Percentiles rank a stretch among this genome's conserved stretches.
Evolutionary conservation across 92 coral and sea anemone genomes (phyloP).

Genomic region (Nematostella vectensis): DNA sequence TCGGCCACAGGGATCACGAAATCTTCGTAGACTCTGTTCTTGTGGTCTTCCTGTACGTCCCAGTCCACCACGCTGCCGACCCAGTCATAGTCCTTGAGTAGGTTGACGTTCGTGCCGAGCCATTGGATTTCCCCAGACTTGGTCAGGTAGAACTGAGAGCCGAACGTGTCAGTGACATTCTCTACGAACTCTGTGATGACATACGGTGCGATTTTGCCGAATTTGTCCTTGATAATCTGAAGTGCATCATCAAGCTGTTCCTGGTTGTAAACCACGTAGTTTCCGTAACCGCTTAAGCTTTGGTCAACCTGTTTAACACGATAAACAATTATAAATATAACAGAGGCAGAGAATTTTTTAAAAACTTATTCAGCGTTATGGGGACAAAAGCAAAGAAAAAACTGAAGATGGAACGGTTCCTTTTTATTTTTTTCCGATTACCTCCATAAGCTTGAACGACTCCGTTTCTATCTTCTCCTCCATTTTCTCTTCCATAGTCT

Average conservation of each 20-base stretch:
- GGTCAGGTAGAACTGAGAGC: slow-evolving; percentile 57
- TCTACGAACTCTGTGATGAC: slow-evolving; percentile 39
- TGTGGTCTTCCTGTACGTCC: slow-evolving; percentile 49
- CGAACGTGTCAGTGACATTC: slow-evolving; percentile 43
- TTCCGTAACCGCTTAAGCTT: slow-evolving; percentile 38
- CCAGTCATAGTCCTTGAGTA: slow-evolving; percentile 38
- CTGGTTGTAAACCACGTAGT: slow-evolving; percentile 32
- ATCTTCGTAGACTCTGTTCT: slow-evolving; percentile 30
- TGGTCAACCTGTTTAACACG: slow-evolving; percentile 35
- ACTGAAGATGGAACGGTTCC: too few species aligned
- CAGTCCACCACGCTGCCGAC: slow-evolving; percentile 59
- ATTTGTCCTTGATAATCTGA: slow-evolving; percentile 17
- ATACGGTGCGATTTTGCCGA: slow-evolving; percentile 22
- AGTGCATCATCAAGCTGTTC: slow-evolving; percentile 15
- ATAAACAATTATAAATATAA: too few species aligned
- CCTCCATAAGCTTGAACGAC: background rate
- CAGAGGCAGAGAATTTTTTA: too few species aligned
- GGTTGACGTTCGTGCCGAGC: slow-evolving; percentile 50
- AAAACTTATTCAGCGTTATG: background rate
- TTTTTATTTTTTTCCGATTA: background rate
- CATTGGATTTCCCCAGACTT: slow-evolving; percentile 46
- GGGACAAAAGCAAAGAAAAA: too few species aligned
- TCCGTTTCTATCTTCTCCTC: too few species aligned
- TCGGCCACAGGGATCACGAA: slow-evolving; percentile 50
- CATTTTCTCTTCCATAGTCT: too few species aligned